A percentile compares a stretch with the other conserved stretches of the same genome.
Evolutionary conservation across 2,113 vertebrate species (phyloP).

Genomic region (Cyprinodon variegatus): DNA sequence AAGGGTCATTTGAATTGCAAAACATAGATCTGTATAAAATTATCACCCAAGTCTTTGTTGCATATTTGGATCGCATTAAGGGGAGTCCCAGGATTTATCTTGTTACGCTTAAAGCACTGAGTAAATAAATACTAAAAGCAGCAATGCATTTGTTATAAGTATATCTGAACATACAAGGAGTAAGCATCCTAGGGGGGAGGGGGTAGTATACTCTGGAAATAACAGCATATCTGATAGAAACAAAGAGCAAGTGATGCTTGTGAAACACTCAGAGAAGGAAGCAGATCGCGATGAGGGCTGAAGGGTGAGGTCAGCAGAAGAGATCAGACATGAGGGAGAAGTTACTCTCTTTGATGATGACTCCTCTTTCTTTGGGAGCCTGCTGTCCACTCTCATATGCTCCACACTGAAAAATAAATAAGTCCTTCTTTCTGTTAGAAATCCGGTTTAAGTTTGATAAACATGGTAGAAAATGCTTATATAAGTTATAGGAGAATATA

Average conservation of each 20-base stretch:
- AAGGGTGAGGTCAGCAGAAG: no score
- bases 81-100: no score
- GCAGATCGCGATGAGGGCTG: conserved; percentile 7
- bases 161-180: neutral
- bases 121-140: no score
- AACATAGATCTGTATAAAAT: no score
- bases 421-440: conserved; percentile 23
- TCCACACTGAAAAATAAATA: conserved; percentile 52
- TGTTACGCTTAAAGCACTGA: no score
- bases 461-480: neutral
- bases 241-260: neutral
- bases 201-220: neutral
- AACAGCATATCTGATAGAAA: neutral
- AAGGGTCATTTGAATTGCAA: no score
- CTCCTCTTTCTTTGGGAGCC: conserved; percentile 51
- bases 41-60: no score
- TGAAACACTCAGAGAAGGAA: neutral
- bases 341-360: conserved; percentile 45
- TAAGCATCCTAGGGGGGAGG: neutral
- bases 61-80: no score
- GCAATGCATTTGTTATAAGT: neutral
- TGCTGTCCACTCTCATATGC: conserved; percentile 64
- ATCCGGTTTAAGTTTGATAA: neutral
- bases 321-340: conserved; percentile 44
- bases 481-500: no score